Evolutionary conservation across 2,888 invertebrate genomes (phyloP).

Genomic region (Andrena flavipes): DNA sequence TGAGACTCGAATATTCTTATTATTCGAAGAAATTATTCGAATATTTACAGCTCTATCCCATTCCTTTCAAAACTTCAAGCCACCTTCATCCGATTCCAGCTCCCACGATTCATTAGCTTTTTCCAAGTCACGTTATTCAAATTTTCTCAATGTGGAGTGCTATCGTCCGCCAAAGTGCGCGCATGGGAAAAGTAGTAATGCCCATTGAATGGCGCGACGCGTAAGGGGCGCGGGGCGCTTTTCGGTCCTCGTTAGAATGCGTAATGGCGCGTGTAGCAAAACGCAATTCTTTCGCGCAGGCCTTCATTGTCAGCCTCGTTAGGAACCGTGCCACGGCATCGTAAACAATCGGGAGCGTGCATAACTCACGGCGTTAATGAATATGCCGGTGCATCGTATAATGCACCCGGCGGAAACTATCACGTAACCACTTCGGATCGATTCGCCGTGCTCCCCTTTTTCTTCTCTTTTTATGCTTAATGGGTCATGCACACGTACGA

Average conservation of each 20-base stretch:
- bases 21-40: too few relatives aligned
- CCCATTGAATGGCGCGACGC: not conserved
- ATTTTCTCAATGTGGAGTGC: not conserved
- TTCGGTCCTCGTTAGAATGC: constrained; percentile 33
- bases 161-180: not conserved
- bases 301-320: constrained; percentile 55
- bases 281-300: constrained; percentile 43
- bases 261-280: constrained; percentile 28
- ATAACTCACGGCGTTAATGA: constrained; percentile 64
- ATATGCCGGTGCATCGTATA: constrained; percentile 58
- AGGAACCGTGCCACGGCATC: constrained; percentile 51
- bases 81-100: too few relatives aligned
- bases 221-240: not conserved
- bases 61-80: too few relatives aligned
- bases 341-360: constrained; percentile 63
- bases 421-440: constrained; percentile 57
- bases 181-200: not conserved
- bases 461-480: constrained; percentile 20
- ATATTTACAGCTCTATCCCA: too few relatives aligned
- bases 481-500: constrained; percentile 5
- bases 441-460: constrained; percentile 17
- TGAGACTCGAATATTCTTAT: too few relatives aligned
- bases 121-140: too few relatives aligned
- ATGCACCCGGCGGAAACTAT: constrained; percentile 57
- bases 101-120: too few relatives aligned